phyloP scores from a whole-genome alignment of 2,888 invertebrate species.

The Tholera decimalis region DNA sequence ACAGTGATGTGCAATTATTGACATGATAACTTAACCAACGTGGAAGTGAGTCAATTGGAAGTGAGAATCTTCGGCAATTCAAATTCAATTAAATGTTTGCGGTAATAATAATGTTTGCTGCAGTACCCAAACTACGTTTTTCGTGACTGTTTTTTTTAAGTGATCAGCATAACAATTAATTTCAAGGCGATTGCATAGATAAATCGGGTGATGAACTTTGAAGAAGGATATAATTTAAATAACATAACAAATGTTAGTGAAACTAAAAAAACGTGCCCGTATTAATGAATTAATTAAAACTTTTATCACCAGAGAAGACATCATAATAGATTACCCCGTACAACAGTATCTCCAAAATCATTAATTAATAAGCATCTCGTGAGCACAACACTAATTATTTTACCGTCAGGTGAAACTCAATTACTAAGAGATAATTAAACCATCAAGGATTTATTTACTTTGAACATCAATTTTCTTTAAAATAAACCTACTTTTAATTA shows the following conservation, averaged over 20 bases:
- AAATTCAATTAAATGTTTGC: not conserved
- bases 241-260: conserved; percentile 41
- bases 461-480: conserved; percentile 90
- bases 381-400: conserved; percentile 81
- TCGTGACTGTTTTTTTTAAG: conserved; percentile 3
- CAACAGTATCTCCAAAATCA: conserved; percentile 69
- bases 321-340: conserved; percentile 65
- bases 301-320: conserved; percentile 57
- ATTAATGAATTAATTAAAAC: conserved; percentile 50
- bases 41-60: conserved; percentile 9
- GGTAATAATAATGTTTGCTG: conserved; percentile 3
- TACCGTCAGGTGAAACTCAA: conserved; percentile 88
- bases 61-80: conserved; percentile 1
- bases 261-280: conserved; percentile 48
- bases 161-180: conserved; percentile 30
- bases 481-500: conserved; percentile 90
- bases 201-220: conserved; percentile 49
- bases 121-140: conserved; percentile 24
- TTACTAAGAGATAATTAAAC: conserved; percentile 90
- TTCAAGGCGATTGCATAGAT: conserved; percentile 45
- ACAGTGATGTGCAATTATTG: conserved; percentile 31
- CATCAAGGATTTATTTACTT: conserved; percentile 90
- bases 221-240: conserved; percentile 44
- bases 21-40: conserved; percentile 15
- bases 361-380: conserved; percentile 74